These are phyloP conservation scores for Forbesichthys papilliferus DNA, from an alignment of 2,113 vertebrate species.

Conservation along the genomic window DNA sequence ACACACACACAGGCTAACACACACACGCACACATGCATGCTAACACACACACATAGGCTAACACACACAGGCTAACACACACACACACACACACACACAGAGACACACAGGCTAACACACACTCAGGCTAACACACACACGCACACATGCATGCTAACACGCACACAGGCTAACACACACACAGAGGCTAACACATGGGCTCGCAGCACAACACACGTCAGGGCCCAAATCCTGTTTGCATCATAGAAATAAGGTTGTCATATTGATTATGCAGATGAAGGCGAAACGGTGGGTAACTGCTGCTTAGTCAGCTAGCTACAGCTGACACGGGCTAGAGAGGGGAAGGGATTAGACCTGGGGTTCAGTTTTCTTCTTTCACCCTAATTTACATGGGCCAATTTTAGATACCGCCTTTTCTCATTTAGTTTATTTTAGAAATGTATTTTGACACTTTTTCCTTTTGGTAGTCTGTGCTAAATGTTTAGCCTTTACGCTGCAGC, in stretches of 20 bases:
- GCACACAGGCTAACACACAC: slow-evolving; percentile 30
- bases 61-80: slow-evolving; percentile 34
- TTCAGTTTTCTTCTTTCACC: slow-evolving; percentile 32
- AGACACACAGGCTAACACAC: background rate
- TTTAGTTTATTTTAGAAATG: slow-evolving; percentile 6
- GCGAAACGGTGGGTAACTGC: slow-evolving; percentile 81
- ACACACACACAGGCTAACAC: slow-evolving; percentile 1
- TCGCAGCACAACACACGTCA: slow-evolving; percentile 81
- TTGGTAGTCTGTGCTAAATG: background rate
- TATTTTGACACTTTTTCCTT: slow-evolving; percentile 5
- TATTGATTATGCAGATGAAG: slow-evolving; percentile 98
- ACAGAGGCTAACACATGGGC: slow-evolving; percentile 6
- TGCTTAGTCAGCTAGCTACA: slow-evolving; percentile 83
- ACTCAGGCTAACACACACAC: too few relatives aligned
- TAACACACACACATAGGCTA: background rate
- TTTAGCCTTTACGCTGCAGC: too few relatives aligned
- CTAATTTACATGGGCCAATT: slow-evolving; percentile 39
- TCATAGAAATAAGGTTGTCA: slow-evolving; percentile 99
- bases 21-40: background rate
- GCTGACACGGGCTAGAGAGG: slow-evolving; percentile 87
- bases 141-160: too few relatives aligned
- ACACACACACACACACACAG: slow-evolving; percentile 3
- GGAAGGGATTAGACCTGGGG: slow-evolving; percentile 64
- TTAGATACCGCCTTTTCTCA: background rate
- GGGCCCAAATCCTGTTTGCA: slow-evolving; percentile 96